phyloP scores from a whole-genome alignment of 2,113 vertebrate species.

The Nycticebus coucang region DNA sequence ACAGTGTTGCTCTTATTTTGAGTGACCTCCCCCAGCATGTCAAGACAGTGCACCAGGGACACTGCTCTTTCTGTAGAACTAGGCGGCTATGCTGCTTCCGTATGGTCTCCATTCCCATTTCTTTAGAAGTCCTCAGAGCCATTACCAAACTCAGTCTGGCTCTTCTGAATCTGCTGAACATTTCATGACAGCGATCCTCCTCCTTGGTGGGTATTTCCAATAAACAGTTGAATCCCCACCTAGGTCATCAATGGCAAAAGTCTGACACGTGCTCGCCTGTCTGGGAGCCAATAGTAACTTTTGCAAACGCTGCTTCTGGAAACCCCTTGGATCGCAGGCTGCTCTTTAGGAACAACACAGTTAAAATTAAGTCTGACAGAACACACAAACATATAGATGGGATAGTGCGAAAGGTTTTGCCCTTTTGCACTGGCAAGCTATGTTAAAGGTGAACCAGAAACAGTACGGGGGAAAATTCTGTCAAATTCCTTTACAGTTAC shows the following conservation, averaged over 20 bases:
- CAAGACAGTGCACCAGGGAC: not conserved
- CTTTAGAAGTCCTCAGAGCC: not conserved
- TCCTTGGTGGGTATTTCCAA: not conserved
- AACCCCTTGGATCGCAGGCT: not conserved
- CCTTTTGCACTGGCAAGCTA: not conserved
- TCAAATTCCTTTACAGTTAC: not conserved
- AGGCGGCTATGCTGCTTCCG: not conserved
- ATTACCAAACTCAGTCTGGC: not conserved
- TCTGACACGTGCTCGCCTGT: not conserved
- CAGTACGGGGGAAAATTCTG: not conserved
- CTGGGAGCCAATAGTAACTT: conserved; percentile 57
- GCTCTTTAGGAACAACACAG: not conserved
- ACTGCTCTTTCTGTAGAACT: not conserved
- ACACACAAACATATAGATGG: not conserved
- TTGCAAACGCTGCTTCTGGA: conserved; percentile 18
- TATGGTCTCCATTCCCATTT: not conserved
- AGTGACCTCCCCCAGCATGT: not conserved
- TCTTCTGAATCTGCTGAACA: not conserved
- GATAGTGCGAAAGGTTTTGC: not conserved
- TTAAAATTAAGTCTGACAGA: not conserved
- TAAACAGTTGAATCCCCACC: not conserved
- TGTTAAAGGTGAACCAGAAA: not conserved
- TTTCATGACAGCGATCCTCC: not conserved
- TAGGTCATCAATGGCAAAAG: conserved; percentile 32
- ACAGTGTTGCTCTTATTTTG: conserved; percentile 13